Conservation (phyloP, 2,113 vertebrate genomes). For the Perognathus longimembris region DNA sequence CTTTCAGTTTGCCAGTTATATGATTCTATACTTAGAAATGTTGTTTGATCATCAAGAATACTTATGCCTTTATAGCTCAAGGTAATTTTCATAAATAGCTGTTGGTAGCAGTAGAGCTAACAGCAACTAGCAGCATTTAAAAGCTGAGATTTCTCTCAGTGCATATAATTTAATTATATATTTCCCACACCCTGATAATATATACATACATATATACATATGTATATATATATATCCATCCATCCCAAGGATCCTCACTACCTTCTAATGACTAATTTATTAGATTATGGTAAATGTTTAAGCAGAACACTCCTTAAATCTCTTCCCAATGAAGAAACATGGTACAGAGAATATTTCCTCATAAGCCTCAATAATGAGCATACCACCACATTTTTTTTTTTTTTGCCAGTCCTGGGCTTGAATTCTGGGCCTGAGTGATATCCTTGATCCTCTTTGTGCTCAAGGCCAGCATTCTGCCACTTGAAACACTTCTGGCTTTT, state of each 20-base stretch:
- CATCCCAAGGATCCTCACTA: conserved; percentile 26
- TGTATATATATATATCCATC: background rate
- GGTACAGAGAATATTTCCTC: background rate
- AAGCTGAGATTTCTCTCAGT: conserved; percentile 27
- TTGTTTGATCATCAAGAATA: conserved; percentile 15
- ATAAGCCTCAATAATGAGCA: conserved; percentile 11
- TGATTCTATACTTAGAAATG: background rate
- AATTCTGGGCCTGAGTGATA: too few species aligned
- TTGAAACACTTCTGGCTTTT: too few species aligned
- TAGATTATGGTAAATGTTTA: background rate
- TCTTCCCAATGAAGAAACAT: conserved; percentile 16
- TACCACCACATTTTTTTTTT: background rate
- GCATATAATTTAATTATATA: conserved; percentile 65
- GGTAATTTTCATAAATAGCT: background rate
- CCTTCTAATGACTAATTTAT: conserved; percentile 41
- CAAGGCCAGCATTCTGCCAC: too few species aligned
- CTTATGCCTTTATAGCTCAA: background rate
- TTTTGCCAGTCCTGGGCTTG: too few species aligned
- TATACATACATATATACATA: too few species aligned
- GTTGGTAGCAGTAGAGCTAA: conserved; percentile 3
- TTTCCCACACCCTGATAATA: too few species aligned
- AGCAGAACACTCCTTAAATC: background rate
- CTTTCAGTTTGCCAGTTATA: background rate
- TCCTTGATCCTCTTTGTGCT: too few species aligned
- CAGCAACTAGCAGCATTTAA: conserved; percentile 41